A percentile compares a stretch with the other conserved stretches of the same genome.
phyloP scores from a whole-genome alignment of 1,140 invertebrate genomes.

The Drosophila pruinosa region DNA sequence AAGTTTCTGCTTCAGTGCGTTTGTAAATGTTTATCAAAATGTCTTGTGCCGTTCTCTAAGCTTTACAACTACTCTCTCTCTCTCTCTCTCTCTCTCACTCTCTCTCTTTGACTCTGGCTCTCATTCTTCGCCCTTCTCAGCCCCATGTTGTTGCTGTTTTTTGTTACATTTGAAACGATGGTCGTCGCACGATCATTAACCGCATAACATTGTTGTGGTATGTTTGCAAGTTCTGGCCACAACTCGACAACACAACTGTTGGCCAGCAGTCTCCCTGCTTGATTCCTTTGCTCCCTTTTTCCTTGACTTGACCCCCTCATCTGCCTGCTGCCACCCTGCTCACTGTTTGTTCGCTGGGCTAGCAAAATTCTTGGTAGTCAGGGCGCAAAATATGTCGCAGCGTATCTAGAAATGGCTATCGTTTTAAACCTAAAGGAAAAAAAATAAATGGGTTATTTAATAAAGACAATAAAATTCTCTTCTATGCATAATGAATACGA shows the following conservation, averaged over 20 bases:
- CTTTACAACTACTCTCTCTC: neutral
- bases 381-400: constrained; percentile 49
- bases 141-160: constrained; percentile 1
- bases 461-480: too few relatives aligned
- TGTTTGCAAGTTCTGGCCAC: constrained; percentile 36
- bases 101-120: neutral
- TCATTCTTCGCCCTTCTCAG: constrained; percentile 15
- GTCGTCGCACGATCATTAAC: constrained; percentile 73
- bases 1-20: constrained; percentile 76
- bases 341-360: constrained; percentile 23
- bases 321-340: constrained; percentile 5
- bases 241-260: constrained; percentile 61
- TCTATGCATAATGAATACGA: neutral
- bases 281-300: constrained; percentile 6
- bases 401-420: constrained; percentile 22
- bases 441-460: too few relatives aligned
- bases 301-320: neutral
- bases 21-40: constrained; percentile 81
- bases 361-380: constrained; percentile 40
- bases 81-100: neutral
- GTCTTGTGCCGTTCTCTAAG: constrained; percentile 71
- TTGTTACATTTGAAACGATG: constrained; percentile 60
- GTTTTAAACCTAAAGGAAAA: neutral
- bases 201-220: constrained; percentile 75
- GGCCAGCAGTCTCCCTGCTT: constrained; percentile 24